Percentiles rank a stretch among this genome's conserved stretches.
These are phyloP conservation scores for Tipula lateralis DNA, from an alignment of 2,888 invertebrate species.

Conservation along the genomic window DNA sequence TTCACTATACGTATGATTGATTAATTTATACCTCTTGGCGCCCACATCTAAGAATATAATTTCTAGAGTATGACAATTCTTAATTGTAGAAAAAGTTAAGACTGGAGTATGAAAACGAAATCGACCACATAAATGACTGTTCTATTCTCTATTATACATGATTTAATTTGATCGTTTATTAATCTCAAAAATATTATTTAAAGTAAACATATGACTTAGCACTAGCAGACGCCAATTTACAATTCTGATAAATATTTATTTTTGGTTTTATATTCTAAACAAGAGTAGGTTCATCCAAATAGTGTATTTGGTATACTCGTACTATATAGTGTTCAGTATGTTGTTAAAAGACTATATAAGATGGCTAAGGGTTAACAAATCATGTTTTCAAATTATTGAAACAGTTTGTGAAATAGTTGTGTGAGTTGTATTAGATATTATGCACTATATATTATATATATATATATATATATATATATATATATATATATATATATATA, in stretches of 20 bases:
- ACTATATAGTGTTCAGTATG: background rate
- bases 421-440: background rate
- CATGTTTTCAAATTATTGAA: background rate
- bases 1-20: no score
- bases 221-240: background rate
- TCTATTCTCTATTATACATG: background rate
- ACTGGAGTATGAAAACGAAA: no score
- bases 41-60: no score
- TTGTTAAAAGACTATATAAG: background rate
- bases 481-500: no score
- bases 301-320: background rate
- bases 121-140: background rate
- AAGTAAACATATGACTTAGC: background rate
- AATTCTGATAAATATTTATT: background rate
- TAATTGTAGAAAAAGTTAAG: no score
- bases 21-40: no score
- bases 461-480: no score
- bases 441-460: no score
- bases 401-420: background rate
- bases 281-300: background rate
- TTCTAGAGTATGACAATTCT: no score
- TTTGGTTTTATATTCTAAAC: background rate
- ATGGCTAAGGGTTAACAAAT: background rate
- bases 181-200: background rate
- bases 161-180: background rate